Percentiles rank a stretch among this genome's conserved stretches.
Conservation (phyloP, 2,888 invertebrate species). For the Agrotis ipsilon region DNA sequence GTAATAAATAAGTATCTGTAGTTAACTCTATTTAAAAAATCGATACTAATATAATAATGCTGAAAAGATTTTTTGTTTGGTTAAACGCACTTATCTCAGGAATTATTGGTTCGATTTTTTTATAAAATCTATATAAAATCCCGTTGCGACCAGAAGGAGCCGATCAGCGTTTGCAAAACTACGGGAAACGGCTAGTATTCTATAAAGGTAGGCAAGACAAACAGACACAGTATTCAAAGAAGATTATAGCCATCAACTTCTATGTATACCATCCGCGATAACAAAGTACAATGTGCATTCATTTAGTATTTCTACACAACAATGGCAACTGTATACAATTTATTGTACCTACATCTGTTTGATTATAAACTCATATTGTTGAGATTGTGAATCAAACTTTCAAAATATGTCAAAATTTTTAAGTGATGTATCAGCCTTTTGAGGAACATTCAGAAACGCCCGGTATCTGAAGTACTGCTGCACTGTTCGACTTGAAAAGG, state of each 20-base stretch:
- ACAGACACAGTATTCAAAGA: neutral
- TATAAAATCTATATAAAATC: too few relatives aligned
- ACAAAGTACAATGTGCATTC: conserved; percentile 49
- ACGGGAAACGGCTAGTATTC: too few relatives aligned
- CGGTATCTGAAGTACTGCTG: neutral
- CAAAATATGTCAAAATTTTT: neutral
- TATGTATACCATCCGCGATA: conserved; percentile 19
- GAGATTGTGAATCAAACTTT: conserved; percentile 1
- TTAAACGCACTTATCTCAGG: too few relatives aligned
- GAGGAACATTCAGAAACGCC: neutral
- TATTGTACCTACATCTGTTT: conserved; percentile 1
- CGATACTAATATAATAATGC: too few relatives aligned
- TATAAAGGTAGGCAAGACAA: neutral
- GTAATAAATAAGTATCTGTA: neutral
- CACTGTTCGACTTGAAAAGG: neutral
- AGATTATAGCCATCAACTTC: neutral
- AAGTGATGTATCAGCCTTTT: neutral
- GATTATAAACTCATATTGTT: conserved; percentile 18
- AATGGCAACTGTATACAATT: conserved; percentile 25
- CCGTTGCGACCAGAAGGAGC: too few relatives aligned
- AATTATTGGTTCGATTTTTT: too few relatives aligned
- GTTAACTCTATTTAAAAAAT: too few relatives aligned
- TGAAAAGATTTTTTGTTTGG: too few relatives aligned
- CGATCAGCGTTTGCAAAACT: too few relatives aligned
- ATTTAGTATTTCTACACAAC: conserved; percentile 36